These are phyloP conservation scores for Mythimna ferrago DNA, from an alignment of 2,888 invertebrate species.

Conservation along the genomic window DNA sequence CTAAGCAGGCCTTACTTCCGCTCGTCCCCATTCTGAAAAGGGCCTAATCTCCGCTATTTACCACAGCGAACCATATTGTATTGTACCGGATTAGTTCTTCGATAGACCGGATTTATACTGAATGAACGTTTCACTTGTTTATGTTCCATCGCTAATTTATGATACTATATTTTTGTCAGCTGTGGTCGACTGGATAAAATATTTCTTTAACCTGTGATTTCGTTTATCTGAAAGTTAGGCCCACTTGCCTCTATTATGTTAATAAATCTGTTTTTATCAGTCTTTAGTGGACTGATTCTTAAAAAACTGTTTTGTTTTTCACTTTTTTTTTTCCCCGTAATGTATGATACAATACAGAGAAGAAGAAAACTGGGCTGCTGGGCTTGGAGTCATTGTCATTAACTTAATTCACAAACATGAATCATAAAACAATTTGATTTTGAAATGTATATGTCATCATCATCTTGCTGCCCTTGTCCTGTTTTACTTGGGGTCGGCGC, in stretches of 20 bases:
- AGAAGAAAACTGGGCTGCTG: too few species aligned
- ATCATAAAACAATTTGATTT: too few species aligned
- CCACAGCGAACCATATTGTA: conserved; percentile 48
- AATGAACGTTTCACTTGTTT: conserved; percentile 37
- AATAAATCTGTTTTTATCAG: not conserved
- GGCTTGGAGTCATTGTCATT: too few species aligned
- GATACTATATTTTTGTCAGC: not conserved
- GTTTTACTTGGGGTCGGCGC: too few species aligned
- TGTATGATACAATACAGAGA: too few species aligned
- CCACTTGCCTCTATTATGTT: not conserved
- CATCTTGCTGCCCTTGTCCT: too few species aligned
- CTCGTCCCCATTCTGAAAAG: conserved; percentile 42
- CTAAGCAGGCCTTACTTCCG: conserved; percentile 53
- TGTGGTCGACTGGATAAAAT: not conserved
- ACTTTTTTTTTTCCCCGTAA: too few species aligned
- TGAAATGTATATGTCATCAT: too few species aligned
- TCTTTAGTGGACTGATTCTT: not conserved
- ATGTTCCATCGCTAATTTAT: conserved; percentile 3
- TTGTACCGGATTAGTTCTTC: conserved; percentile 58
- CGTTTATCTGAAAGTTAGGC: not conserved
- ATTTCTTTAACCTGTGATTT: not conserved
- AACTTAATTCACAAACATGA: too few species aligned
- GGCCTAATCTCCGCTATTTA: conserved; percentile 66
- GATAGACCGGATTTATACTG: conserved; percentile 54
- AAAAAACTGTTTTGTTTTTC: too few species aligned